Percentiles rank a stretch among this genome's conserved stretches.
phyloP scores from a whole-genome alignment of 2,888 invertebrate genomes.

The Pandemis cinnamomeana region DNA sequence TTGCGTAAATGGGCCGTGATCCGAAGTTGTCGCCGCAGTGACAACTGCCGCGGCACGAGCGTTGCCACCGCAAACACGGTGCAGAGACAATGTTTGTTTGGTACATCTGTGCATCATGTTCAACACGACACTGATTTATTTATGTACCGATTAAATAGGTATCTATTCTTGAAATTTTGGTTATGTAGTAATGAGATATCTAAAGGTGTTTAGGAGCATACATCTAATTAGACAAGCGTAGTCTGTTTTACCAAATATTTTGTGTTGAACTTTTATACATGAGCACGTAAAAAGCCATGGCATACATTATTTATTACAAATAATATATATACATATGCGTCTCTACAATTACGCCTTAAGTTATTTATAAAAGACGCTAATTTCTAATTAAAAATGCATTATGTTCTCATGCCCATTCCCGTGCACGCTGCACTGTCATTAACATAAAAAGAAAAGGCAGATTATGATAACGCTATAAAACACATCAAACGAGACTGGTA shows the following conservation, averaged over 20 bases:
- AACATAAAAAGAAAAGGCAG: constrained; percentile 44
- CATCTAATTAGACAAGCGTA: neutral
- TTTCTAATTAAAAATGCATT: constrained; percentile 2
- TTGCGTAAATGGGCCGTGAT: constrained; percentile 68
- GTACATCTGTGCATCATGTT: neutral
- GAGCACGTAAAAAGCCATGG: neutral
- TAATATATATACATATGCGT: neutral
- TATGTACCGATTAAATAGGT: neutral
- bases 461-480: constrained; percentile 60
- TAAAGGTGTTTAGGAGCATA: neutral
- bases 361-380: neutral
- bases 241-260: too few species aligned
- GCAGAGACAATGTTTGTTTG: constrained; percentile 17
- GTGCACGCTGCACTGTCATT: constrained; percentile 13
- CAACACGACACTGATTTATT: constrained; percentile 1
- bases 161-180: neutral
- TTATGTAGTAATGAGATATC: neutral
- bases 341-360: neutral
- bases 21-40: constrained; percentile 49
- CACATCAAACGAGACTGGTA: constrained; percentile 73
- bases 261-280: neutral
- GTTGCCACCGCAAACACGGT: constrained; percentile 46
- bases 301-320: neutral
- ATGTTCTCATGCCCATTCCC: constrained; percentile 11
- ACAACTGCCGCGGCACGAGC: constrained; percentile 49